Base-by-base conservation (phyloP, 2,888 invertebrate genomes). In the Cryptophagus acutangulus region DNA sequence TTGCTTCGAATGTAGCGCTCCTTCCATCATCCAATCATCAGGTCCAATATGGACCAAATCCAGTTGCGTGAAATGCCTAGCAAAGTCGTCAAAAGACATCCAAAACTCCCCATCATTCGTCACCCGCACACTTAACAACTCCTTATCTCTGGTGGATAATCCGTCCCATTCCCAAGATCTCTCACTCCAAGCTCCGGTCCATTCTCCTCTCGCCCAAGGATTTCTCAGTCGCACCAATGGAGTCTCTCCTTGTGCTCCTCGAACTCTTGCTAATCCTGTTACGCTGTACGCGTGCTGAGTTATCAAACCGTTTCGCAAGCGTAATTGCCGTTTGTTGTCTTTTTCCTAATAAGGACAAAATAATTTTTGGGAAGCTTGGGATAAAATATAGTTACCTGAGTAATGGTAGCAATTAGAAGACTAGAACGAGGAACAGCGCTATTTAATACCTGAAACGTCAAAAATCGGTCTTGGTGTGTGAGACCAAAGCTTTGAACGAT, bases 11-110 rank as follows among this genome's bases (percentile, higher is more conserved):
- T 79, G 82, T 51, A 83, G 71, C 20, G 80, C 78, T 12, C 78
- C 74, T 65, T 83, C 83, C 53, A 73, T 66, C 76, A 81, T 74
- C 82, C 84, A 83, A 65, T 82, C 83, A 63, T 86, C 86, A 9
- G 85, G 86, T 6, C 83, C 84, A 49, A 85, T 76, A 64, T 84
- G 84, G 50, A 85, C 82, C 56, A 86, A 72, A 66, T 82, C 82
- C 52, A 83, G 70, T 57, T 79, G 77, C 2, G 76, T 76, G 70
- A 84, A 85, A 61, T 77, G 75, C 10, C 72, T 66, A 35, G 78
- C 74, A 66, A 84, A 83, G 61, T 84, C 84, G 36, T 74, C 76
- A 62, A 84, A 79, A 10, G 79, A 77, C 80, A 86, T 82, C 81
- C 82, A 83, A 64, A 83, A 83, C 66, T 83, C 82, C 15, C 81